phyloP scores from a whole-genome alignment of 2,797 vertebrate genomes.

The Gymnothorax javanicus region DNA sequence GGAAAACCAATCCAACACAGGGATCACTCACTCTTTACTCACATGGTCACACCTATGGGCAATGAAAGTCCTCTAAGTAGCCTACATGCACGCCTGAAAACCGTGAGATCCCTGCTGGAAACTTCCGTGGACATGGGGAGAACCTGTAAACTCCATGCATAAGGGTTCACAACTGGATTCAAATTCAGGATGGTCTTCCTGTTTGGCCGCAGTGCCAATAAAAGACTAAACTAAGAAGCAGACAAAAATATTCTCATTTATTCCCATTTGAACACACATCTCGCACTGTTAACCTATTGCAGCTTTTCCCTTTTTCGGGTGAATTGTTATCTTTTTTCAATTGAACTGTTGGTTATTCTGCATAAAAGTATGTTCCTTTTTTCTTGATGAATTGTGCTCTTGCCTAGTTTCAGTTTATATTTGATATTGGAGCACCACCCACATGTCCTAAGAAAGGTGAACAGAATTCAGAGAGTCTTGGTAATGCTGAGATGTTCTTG shows the following conservation, averaged over 20 bases:
- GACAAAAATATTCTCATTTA: not conserved
- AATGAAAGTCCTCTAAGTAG: no score
- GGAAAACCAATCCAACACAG: no score
- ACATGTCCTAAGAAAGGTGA: not conserved
- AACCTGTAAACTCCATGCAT: not conserved
- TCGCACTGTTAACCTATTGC: not conserved
- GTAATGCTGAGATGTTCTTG: not conserved
- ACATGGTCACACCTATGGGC: no score
- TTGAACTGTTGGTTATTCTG: slow-evolving; percentile 3
- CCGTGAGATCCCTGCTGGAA: no score
- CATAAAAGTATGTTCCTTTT: not conserved
- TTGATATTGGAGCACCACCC: not conserved
- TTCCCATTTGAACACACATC: slow-evolving; percentile 2
- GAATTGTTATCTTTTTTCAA: not conserved
- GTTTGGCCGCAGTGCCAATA: no score
- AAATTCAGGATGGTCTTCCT: not conserved
- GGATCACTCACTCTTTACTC: no score
- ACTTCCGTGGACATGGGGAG: not conserved
- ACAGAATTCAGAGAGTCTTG: not conserved
- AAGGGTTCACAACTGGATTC: not conserved
- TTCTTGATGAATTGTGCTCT: not conserved
- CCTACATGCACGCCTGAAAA: no score
- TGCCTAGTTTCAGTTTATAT: not conserved
- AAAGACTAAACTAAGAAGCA: no score
- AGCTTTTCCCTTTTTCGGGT: slow-evolving; percentile 11